Evolutionary conservation across 2,888 invertebrate genomes (phyloP), one percentile per base, ranked within the genome.

Genomic region (Heliconius hortense): DNA sequence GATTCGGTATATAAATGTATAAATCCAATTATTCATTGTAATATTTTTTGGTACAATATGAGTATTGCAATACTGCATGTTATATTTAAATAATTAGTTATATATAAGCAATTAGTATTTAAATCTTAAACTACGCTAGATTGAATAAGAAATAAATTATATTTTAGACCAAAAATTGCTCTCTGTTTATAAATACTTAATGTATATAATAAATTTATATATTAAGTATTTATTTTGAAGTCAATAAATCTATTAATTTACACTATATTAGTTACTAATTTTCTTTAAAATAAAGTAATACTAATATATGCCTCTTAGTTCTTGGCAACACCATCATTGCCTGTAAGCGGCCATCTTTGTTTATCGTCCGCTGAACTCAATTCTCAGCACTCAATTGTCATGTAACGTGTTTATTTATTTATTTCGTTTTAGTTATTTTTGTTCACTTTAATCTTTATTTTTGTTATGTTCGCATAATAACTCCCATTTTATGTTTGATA

Each of bases 401-500:
- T 74, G 68, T 69, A 69, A 74, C 74, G 74, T 74, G 69, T 69
- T 69, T 69, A 53, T 74, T 69, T 69, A 53, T 74, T 62, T 63
- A 74, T 69, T 35, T 62, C 53, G 1, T 69, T 56, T 69, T 56
- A 24, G 66, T 69, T 31, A 69, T 69, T 69, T 56, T 56, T 64
- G n/a, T 68, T 68, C 5, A 11, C 53, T 67, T 18, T 4, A 48
- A 53, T n/a, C 11, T 69, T 56, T 21, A n/a, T 56, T 69, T 56
- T 56, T 21, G 56, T n/a, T 62, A 60, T 62, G 43, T 26, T 59
- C 26, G 39, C 43, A 39, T 62, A 24, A 71, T 43, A 28, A 26
- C 11, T 43, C 24, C 1, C 59, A 43, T 60, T 39, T 26, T 26
- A 26, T 7, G 31, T 43, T 39, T 43, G 8, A 18, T 62, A 21